phyloP scores from a whole-genome alignment of 2,888 invertebrate species.

The Penaeus monodon region DNA sequence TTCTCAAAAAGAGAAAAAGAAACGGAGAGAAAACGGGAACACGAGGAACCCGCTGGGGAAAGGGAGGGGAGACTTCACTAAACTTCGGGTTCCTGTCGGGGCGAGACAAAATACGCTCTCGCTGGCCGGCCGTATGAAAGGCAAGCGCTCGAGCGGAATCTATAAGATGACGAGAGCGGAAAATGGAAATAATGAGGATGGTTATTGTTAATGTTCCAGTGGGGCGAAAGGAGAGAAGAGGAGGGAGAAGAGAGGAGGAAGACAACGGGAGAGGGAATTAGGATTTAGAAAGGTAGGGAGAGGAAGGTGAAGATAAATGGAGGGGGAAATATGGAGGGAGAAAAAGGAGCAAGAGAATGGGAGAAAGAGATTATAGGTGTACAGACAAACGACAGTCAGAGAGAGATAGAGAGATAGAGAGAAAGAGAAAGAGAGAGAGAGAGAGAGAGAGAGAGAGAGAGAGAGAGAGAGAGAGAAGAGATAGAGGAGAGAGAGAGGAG shows the following conservation, averaged over 20 bases:
- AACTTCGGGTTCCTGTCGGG: too few species aligned
- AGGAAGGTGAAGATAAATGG: background rate
- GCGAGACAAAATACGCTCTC: too few species aligned
- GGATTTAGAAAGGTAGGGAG: background rate
- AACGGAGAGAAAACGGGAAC: too few species aligned
- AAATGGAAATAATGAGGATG: too few species aligned
- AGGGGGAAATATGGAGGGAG: background rate
- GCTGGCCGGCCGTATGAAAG: too few species aligned
- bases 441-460: slow-evolving; percentile 11
- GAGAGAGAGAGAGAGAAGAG: background rate
- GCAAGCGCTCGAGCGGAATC: too few species aligned
- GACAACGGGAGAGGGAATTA: background rate
- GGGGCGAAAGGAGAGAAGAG: background rate
- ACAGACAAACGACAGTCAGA: background rate
- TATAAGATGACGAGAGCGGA: too few species aligned
- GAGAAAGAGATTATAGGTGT: too few species aligned
- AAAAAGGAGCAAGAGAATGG: background rate
- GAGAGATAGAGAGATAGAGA: slow-evolving; percentile 15
- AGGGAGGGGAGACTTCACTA: too few species aligned
- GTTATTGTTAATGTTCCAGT: too few species aligned
- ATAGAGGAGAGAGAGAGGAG: background rate
- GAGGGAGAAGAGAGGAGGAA: background rate
- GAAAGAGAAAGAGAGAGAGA: slow-evolving; percentile 16
- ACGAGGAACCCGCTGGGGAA: too few species aligned
- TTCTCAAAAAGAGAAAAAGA: too few species aligned